Base-by-base conservation (phyloP, 37 sponge, comb jelly and placozoan species). In the Hormiphora californensis region DNA sequence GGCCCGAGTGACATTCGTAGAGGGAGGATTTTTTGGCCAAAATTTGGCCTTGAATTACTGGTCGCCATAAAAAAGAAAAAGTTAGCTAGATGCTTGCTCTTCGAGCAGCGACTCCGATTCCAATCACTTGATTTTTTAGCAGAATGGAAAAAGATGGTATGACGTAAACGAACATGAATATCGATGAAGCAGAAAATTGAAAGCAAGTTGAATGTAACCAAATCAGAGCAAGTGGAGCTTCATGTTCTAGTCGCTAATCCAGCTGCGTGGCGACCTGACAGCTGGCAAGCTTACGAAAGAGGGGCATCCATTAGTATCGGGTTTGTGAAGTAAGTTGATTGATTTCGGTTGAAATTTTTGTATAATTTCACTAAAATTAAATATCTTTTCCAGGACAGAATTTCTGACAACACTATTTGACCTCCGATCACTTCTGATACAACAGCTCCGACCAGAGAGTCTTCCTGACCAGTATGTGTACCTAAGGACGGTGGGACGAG, bases 181-280 rank as follows among this genome's bases (percentile, higher is more conserved):
- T n/a, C n/a, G n/a, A n/a, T n/a, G n/a, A n/a, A n/a, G n/a, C n/a
- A n/a, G n/a, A n/a, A n/a, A n/a, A n/a, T n/a, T n/a, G n/a, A n/a
- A n/a, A n/a, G n/a, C n/a, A n/a, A n/a, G n/a, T n/a, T n/a, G n/a
- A n/a, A n/a, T n/a, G n/a, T n/a, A n/a, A n/a, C n/a, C n/a, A n/a
- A n/a, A n/a, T n/a, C 81, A 30, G 81, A 73, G 41, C 17, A 21
- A 36, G 38, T 73, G 0, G 81, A 73, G 81, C 81, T 73, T 43
- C 81, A 73, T 33, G 81, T 73, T 11, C 46, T 73, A 17, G 81
- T 73, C 40, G 81, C 81, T 25, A 73, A 73, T 36, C 35, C 21
- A 9, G n/a, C 43, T 36, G 40, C 81, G 21, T 73, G 81, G 81
- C 9, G 35, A 39, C 81, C 81, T 40, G 81, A 73, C 3, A 33